A percentile compares a stretch with the other conserved stretches of the same genome.
phyloP scores from a whole-genome alignment of 2,888 invertebrate species.

The Monochamus alternatus region DNA sequence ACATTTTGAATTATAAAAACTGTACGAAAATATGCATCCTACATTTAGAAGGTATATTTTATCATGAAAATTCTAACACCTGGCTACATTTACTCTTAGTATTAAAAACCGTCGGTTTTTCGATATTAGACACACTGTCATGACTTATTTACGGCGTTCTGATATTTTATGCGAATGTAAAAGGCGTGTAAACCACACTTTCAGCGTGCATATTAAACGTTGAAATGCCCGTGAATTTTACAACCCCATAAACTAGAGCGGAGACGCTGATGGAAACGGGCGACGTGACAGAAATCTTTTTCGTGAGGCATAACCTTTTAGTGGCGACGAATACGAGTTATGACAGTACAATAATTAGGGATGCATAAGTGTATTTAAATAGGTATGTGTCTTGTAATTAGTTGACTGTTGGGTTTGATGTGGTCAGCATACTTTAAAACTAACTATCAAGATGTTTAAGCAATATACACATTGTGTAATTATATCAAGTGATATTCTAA shows the following conservation, averaged over 20 bases:
- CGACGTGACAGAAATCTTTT: conserved; percentile 60
- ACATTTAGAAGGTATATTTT: too few relatives aligned
- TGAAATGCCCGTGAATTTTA: conserved; percentile 63
- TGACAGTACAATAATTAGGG: neutral
- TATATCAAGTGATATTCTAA: too few relatives aligned
- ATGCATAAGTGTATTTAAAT: conserved; percentile 2
- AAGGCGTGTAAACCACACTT: conserved; percentile 60
- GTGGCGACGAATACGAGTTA: neutral
- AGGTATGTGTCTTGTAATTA: neutral
- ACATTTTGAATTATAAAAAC: too few relatives aligned
- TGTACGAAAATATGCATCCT: too few relatives aligned
- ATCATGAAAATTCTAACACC: neutral
- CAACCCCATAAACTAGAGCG: conserved; percentile 60
- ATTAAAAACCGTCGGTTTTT: neutral
- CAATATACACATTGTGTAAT: too few relatives aligned
- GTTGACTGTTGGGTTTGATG: too few relatives aligned
- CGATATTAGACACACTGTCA: conserved; percentile 57
- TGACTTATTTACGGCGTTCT: conserved; percentile 60
- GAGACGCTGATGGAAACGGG: conserved; percentile 47
- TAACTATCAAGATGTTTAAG: too few relatives aligned
- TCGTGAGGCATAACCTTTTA: conserved; percentile 51
- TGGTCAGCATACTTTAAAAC: too few relatives aligned
- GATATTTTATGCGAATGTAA: conserved; percentile 64
- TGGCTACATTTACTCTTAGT: neutral
- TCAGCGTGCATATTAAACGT: conserved; percentile 64